These are phyloP conservation scores for Chrysomallon squamiferum DNA, from an alignment of 1,140 invertebrate species.

Conservation along the genomic window DNA sequence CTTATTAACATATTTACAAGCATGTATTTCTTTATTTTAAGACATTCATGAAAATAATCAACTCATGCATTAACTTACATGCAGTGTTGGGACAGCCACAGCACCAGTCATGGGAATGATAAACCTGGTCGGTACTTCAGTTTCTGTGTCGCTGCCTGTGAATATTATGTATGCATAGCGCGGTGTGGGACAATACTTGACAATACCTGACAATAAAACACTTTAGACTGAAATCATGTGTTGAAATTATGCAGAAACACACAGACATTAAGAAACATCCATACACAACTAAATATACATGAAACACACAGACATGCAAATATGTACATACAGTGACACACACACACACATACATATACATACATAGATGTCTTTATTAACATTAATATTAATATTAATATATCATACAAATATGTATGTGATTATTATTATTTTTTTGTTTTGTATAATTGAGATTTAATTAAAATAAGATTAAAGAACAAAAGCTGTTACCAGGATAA, in stretches of 20 bases:
- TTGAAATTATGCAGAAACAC: too few relatives aligned
- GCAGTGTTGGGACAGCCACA: conserved; percentile 38
- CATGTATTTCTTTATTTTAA: too few relatives aligned
- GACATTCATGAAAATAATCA: too few relatives aligned
- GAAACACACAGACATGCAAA: too few relatives aligned
- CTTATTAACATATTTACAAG: too few relatives aligned
- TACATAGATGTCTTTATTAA: background rate
- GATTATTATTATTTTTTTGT: too few relatives aligned
- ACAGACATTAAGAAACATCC: too few relatives aligned
- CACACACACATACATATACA: background rate
- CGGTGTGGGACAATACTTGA: conserved; percentile 25
- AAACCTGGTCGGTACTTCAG: conserved; percentile 32
- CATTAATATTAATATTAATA: background rate
- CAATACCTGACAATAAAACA: conserved; percentile 25
- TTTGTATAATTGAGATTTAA: too few relatives aligned
- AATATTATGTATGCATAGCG: conserved; percentile 34
- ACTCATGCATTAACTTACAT: conserved; percentile 40
- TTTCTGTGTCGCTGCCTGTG: conserved; percentile 16
- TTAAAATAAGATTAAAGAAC: too few relatives aligned
- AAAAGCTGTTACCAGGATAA: conserved; percentile 38
- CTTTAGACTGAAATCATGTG: too few relatives aligned
- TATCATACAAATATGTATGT: background rate
- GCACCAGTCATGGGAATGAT: conserved; percentile 47
- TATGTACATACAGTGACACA: too few relatives aligned
- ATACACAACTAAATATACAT: too few relatives aligned